Evolutionary conservation across 1,140 invertebrate species (phyloP), one percentile per base, ranked within the genome.

Genomic region (Drosophila sp.): DNA sequence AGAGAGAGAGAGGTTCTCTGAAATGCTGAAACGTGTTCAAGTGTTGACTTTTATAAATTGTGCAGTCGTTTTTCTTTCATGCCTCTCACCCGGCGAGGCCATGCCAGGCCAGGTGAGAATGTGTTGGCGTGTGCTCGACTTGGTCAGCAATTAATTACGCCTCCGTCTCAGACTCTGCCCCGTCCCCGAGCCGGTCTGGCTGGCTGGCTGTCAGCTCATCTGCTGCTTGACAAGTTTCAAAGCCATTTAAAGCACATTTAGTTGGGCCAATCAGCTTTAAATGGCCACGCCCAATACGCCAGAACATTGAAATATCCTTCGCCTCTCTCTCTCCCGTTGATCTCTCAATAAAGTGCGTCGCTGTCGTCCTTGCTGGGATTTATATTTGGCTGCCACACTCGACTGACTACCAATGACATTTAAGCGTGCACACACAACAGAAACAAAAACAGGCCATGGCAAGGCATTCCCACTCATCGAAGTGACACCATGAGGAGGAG

Each of bases 41-140:
- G 84, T 87, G 84, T 74, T 89, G 84, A 87, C 84, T 89, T 89
- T 89, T 87, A 87, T 87, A 87, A 87, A 87, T 87, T 87, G 83
- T 87, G 79, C 72, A 73, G 76, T 89, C 84, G 76, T 79, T 80
- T 74, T 70, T 79, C 76, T 79, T 70, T 55, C 60, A 50, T 50
- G 44, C 44, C 23, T 23, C 44, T 25, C 23, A 23, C 63, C 10
- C 55, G 29, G 7, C 61, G 62, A 17, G 17, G 29, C 25, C 57
- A 61, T 50, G 33, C 29, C 30, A 29, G 67, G 38, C 61, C 55
- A 66, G 41, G 63, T 54, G 65, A 61, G 54, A 72, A 76, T 83
- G 79, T 86, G 75, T 86, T 76, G 65, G 75, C 75, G 72, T 72
- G 70, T 57, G 83, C 84, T 73, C 83, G 71, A 87, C 79, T 79